Percentiles rank a stretch among this genome's conserved stretches.
phyloP scores from a whole-genome alignment of 2,888 invertebrate genomes.

The Raillietiella orientalis region DNA sequence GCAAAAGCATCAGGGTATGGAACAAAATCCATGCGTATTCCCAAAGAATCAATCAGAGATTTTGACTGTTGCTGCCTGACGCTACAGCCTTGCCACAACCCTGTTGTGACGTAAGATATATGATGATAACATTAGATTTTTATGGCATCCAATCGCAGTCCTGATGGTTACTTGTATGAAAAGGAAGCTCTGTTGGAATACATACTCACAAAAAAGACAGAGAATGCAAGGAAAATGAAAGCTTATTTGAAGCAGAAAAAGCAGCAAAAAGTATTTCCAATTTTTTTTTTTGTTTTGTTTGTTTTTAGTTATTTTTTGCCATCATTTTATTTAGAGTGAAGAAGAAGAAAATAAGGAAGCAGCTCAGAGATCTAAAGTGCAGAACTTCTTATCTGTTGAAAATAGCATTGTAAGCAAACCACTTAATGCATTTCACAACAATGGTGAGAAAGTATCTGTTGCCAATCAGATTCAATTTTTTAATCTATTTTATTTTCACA shows the following conservation, averaged over 20 bases:
- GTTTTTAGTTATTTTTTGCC: not conserved
- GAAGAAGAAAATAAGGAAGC: conserved; percentile 29
- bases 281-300: conserved; percentile 4
- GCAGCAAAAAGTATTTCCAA: conserved; percentile 22
- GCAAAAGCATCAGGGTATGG: conserved; percentile 77
- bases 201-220: conserved; percentile 70
- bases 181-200: conserved; percentile 89
- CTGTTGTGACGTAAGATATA: conserved; percentile 40
- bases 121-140: conserved; percentile 1
- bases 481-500: not conserved
- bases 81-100: conserved; percentile 76
- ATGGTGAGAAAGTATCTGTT: not conserved
- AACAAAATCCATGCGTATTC: conserved; percentile 26
- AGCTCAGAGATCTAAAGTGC: conserved; percentile 36
- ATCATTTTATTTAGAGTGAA: conserved; percentile 16
- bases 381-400: conserved; percentile 48
- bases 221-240: conserved; percentile 56
- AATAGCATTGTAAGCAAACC: conserved; percentile 27
- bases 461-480: not conserved
- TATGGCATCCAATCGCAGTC: conserved; percentile 13
- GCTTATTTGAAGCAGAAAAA: conserved; percentile 64
- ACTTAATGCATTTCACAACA: not conserved
- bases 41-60: conserved; percentile 74
- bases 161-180: conserved; percentile 78
- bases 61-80: conserved; percentile 95